Evolutionary conservation across 2,797 vertebrate genomes (phyloP), one percentile per base, ranked within the genome.

Genomic region (Schizopygopsis pylzovi): DNA sequence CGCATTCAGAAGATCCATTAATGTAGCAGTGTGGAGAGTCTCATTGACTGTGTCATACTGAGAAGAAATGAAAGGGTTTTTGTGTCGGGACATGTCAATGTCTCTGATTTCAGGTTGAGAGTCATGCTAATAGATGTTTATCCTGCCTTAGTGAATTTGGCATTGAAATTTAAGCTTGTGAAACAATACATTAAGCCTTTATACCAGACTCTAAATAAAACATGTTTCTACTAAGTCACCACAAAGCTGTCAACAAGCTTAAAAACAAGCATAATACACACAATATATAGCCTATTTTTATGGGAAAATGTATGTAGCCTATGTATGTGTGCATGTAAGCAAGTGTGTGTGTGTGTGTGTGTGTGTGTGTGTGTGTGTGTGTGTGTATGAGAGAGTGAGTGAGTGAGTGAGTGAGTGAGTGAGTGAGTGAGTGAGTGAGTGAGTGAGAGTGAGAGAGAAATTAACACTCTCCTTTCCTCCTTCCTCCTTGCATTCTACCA

Each of bases 91-190:
- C 76, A 82, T 79, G 61, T 54, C 79, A 72, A 47, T 86, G 90
- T 86, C 84, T 59, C 70, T 45, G 59, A 76, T 22, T 75, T 63
- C 68, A 88, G 85, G 76, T 70, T 83, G 56, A 13, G 87, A 67
- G 63, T 89, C 54, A 80, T 70, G 52, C 84, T 83, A 91, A 28
- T 81, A 71, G 79, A 59, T 79, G 75, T 70, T 90, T 89, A 89
- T 86, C 28, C 77, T 54, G 25, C 22, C 72, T 86, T 87, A 87
- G 83, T n/a, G 16, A 83, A 52, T 8, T 88, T 79, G 85, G 43
- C 86, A 22, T 54, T 54, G 13, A 16, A 78, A 33, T 63, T 75
- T 90, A 92, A 92, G 90, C 86, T 89, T 37, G 56, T 22, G 9
- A 85, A 90, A 81, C 86, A 86, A 52, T 85, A 86, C 52, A 89